Percentiles rank a stretch among this genome's conserved stretches.
Conservation (phyloP, 2,797 vertebrate species). For the Percopsis omiscomaycus region DNA sequence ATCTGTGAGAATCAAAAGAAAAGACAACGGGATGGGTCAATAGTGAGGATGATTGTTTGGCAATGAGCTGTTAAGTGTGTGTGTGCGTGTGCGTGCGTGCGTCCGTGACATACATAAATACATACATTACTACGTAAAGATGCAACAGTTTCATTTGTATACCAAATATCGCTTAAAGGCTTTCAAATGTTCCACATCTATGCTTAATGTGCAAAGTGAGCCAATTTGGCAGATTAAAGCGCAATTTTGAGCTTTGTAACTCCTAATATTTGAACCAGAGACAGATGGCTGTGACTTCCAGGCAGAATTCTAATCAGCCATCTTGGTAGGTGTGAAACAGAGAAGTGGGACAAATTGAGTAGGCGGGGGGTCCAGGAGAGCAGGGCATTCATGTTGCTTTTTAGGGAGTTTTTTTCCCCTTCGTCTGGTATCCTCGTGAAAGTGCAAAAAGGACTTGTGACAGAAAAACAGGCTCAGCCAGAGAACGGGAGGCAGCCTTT, state of each 20-base stretch:
- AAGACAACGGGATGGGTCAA: constrained; percentile 31
- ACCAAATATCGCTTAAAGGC: constrained; percentile 55
- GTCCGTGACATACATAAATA: neutral
- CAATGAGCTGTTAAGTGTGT: neutral
- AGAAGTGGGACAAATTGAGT: constrained; percentile 74
- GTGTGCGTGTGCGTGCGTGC: neutral
- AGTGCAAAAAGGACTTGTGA: constrained; percentile 69
- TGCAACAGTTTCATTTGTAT: constrained; percentile 40
- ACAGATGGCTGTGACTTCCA: constrained; percentile 78
- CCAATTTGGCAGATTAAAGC: constrained; percentile 74
- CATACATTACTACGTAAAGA: constrained; percentile 10
- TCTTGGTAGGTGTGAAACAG: constrained; percentile 81
- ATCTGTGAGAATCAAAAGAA: constrained; percentile 84
- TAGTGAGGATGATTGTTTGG: constrained; percentile 2
- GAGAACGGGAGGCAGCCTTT: constrained; percentile 85
- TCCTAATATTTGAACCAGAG: constrained; percentile 80
- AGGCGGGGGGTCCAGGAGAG: constrained; percentile 64
- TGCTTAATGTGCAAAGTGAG: constrained; percentile 68
- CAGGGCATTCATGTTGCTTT: constrained; percentile 74
- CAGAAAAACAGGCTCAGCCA: constrained; percentile 66
- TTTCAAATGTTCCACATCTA: constrained; percentile 62
- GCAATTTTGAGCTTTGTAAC: constrained; percentile 73
- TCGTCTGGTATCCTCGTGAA: constrained; percentile 72
- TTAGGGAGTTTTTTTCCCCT: constrained; percentile 46
- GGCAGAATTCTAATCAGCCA: constrained; percentile 78